A percentile compares a stretch with the other conserved stretches of the same genome.
Evolutionary conservation across 2,113 vertebrate genomes (phyloP).

Genomic region (Corythoichthys haematopterus): DNA sequence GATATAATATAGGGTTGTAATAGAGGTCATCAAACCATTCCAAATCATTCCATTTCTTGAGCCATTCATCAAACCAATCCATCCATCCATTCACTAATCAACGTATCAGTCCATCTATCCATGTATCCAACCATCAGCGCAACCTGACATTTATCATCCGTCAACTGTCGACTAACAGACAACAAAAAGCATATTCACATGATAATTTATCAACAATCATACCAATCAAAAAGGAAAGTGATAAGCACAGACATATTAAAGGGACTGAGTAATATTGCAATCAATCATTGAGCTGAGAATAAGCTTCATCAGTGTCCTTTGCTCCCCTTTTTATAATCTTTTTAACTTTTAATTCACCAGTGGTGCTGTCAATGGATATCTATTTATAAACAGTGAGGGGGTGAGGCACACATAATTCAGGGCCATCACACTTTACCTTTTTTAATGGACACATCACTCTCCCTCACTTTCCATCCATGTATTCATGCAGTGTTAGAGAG

Average conservation of each 20-base stretch:
- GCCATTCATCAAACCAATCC: not conserved
- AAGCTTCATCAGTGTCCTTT: conserved; percentile 17
- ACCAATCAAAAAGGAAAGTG: too few species aligned
- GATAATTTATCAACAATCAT: too few species aligned
- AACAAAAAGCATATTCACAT: too few species aligned
- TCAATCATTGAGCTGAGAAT: not conserved
- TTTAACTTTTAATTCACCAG: conserved; percentile 40
- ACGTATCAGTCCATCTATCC: too few species aligned
- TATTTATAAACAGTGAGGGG: conserved; percentile 72
- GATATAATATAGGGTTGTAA: too few species aligned
- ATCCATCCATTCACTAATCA: not conserved
- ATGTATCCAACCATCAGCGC: too few species aligned
- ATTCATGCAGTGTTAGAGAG: conserved; percentile 1
- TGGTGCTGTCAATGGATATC: conserved; percentile 36
- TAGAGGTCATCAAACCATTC: too few species aligned
- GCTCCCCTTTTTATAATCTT: conserved; percentile 34
- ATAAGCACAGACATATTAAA: not conserved
- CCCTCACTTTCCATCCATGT: conserved; percentile 5
- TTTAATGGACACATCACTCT: conserved; percentile 35
- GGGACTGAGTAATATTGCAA: not conserved
- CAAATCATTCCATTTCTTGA: not conserved
- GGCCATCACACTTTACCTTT: conserved; percentile 48
- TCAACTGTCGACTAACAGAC: too few species aligned
- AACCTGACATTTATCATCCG: too few species aligned
- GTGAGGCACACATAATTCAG: conserved; percentile 63